phyloP scores from a whole-genome alignment of 1,140 invertebrate species.

The Meloidogyne exigua region DNA sequence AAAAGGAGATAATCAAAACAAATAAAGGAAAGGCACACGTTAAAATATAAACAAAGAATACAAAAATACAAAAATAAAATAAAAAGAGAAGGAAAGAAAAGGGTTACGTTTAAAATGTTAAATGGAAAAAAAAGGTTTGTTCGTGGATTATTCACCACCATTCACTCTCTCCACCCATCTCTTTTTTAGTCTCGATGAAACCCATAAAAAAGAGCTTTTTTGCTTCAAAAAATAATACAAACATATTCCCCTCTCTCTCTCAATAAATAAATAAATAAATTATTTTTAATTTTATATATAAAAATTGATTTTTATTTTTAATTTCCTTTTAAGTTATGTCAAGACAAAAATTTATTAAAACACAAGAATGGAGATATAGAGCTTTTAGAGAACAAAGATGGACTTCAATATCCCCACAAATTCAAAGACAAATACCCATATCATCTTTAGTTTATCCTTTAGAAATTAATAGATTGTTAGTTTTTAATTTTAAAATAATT shows the following conservation, averaged over 20 bases:
- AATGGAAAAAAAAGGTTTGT: not conserved
- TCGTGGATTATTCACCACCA: not conserved
- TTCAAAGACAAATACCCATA: not conserved
- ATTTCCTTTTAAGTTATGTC: not conserved
- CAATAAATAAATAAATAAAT: not conserved
- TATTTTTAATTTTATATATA: not conserved
- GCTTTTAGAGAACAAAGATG: slow-evolving; percentile 2
- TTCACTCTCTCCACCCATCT: not conserved
- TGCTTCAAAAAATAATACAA: not conserved
- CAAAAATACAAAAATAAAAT: not conserved
- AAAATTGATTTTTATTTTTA: not conserved
- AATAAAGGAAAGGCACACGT: not conserved
- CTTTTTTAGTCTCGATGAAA: not conserved
- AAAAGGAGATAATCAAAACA: not conserved
- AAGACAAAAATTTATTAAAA: not conserved
- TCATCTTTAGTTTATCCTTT: not conserved
- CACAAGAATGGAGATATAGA: not conserved
- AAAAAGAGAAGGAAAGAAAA: not conserved
- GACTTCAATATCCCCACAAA: slow-evolving; percentile 1
- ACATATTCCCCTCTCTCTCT: not conserved
- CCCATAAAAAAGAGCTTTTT: not conserved
- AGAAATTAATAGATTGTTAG: not conserved
- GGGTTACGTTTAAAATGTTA: not conserved
- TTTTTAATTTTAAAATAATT: not conserved
- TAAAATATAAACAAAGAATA: not conserved